A percentile compares a stretch with the other conserved stretches of the same genome.
These are phyloP conservation scores for Thecocarcelia acutangulata DNA, from an alignment of 2,888 invertebrate species.

Conservation along the genomic window DNA sequence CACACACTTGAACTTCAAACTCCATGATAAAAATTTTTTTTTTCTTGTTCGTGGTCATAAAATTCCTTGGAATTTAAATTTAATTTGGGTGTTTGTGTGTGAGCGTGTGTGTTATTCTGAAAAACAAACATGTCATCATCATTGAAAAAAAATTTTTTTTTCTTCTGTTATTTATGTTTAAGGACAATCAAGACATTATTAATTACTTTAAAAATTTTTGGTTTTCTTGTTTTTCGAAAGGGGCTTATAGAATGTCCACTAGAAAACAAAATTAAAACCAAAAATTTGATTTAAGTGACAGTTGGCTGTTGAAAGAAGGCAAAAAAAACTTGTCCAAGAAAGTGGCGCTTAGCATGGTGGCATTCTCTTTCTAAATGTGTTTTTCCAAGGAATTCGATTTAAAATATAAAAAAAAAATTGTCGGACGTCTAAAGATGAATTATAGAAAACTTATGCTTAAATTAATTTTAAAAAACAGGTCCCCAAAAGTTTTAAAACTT, in stretches of 20 bases:
- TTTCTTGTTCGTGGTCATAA: constrained; percentile 1
- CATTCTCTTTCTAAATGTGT: constrained; percentile 68
- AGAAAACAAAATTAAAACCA: background rate
- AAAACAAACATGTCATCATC: constrained; percentile 61
- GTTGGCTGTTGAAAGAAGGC: constrained; percentile 49
- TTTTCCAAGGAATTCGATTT: constrained; percentile 69
- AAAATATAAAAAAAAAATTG: background rate
- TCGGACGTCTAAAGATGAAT: constrained; percentile 25
- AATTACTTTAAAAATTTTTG: constrained; percentile 57
- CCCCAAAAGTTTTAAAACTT: too few species aligned
- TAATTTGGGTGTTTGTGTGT: constrained; percentile 37
- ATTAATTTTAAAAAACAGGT: too few species aligned
- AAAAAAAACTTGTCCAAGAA: background rate
- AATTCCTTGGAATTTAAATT: constrained; percentile 66
- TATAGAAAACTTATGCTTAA: constrained; percentile 55
- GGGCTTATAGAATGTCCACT: constrained; percentile 12
- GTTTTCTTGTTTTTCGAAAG: constrained; percentile 16
- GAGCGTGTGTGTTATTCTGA: constrained; percentile 10
- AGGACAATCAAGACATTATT: constrained; percentile 70
- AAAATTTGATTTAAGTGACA: constrained; percentile 63
- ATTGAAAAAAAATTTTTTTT: constrained; percentile 48
- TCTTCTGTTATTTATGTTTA: constrained; percentile 70
- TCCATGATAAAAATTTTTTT: background rate
- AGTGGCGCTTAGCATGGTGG: constrained; percentile 76
- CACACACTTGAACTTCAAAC: too few species aligned